Evolutionary conservation across 30 jellyfish, hydroid and myxozoan genomes (phyloP), one percentile per base, ranked within the genome.

Genomic region (Morbakka virulenta): DNA sequence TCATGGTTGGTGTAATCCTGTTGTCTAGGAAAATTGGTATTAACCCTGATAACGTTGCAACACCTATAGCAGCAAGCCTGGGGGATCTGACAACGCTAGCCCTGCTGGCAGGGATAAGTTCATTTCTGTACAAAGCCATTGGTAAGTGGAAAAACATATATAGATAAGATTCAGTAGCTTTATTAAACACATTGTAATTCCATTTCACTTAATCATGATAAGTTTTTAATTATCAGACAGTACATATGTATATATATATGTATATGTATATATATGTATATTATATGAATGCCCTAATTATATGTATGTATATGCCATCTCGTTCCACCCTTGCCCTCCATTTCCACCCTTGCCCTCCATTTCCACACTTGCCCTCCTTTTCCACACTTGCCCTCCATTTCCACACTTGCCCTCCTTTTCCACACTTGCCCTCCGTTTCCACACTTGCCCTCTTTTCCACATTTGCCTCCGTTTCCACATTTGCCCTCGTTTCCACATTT

Each of bases 31-130:
- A 52, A 25, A 83, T 87, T 73, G 96, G 96, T 2, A 74, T 92
- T 17, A 92, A 92, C 69, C 98, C 98, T 6, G 98, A 92, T 52
- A 92, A 92, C 71, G 89, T 92, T 27, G 98, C 98, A 0, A 92
- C 98, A 3, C 98, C 98, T 2, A 92, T 92, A 67, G 98, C 98
- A 25, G 98, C 98, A 12, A 92, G 98, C 61, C 79, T 92, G 4
- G 98, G 98, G 17, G 98, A 92, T 67, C 63, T 92, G 63, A 80
- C 93, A 28, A 92, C 98, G n/a, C 68, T 92, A 52, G 98, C 98
- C 20, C 68, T 92, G 73, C 94, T 92, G 64, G 85, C 98, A 0
- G 67, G 87, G 26, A 70, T 86, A 41, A 74, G 95, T 67, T 61
- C 95, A 12, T 92, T 84, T 78, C 72, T 92, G 49, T 85, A 82